phyloP scores from a whole-genome alignment of 2,113 vertebrate genomes.

The Grammomys dolichurus region DNA sequence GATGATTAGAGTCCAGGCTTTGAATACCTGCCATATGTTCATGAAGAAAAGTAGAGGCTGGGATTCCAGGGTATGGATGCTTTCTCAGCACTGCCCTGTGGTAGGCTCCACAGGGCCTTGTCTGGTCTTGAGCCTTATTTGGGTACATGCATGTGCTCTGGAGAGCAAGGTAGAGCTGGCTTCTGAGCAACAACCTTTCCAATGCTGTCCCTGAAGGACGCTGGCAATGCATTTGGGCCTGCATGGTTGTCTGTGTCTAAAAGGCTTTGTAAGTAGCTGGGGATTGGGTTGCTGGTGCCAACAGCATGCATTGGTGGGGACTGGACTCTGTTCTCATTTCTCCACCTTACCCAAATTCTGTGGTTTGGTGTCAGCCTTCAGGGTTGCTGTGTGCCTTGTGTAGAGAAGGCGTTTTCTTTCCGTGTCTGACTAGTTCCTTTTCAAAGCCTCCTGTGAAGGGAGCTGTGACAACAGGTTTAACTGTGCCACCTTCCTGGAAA shows the following conservation, averaged over 20 bases:
- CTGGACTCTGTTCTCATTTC: neutral
- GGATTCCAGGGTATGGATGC: rapidly evolving
- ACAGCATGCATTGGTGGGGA: neutral
- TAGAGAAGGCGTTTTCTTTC: neutral
- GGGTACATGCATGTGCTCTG: neutral
- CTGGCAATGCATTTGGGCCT: neutral
- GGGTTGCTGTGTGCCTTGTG: neutral
- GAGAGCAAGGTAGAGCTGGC: too few species aligned
- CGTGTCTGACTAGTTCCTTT: constrained; percentile 6
- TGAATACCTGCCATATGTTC: neutral
- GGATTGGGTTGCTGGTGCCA: neutral
- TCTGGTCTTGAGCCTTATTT: neutral
- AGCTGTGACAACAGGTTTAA: neutral
- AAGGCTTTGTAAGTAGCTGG: neutral
- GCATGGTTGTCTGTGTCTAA: neutral
- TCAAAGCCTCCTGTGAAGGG: neutral
- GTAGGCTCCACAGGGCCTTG: neutral
- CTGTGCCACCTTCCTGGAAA: constrained; percentile 28
- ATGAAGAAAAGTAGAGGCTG: neutral
- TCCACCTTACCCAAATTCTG: neutral
- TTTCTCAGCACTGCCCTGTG: neutral
- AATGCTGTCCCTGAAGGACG: neutral
- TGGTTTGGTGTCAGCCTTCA: neutral
- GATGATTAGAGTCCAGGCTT: neutral
- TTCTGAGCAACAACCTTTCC: neutral